Conservation (phyloP, 2,113 vertebrate species). For the Bothrops jararaca region DNA sequence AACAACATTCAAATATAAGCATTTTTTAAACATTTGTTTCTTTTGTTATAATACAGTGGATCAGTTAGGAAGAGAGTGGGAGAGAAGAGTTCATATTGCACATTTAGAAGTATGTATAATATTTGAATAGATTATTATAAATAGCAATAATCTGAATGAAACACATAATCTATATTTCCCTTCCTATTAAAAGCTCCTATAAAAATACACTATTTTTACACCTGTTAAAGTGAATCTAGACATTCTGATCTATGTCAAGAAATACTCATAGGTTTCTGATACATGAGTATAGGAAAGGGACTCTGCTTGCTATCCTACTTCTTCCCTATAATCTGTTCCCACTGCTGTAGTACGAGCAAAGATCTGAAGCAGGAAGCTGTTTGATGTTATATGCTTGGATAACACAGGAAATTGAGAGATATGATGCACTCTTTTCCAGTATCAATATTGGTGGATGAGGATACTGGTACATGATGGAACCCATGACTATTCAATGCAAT, state of each 20-base stretch:
- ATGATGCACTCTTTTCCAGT: not conserved
- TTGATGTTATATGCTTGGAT: not conserved
- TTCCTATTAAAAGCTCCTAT: not conserved
- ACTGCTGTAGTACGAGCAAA: not conserved
- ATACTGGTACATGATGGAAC: not conserved
- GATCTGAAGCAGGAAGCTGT: not conserved
- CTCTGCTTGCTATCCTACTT: not conserved
- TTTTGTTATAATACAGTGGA: not conserved
- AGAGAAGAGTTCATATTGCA: not conserved
- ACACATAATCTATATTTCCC: not conserved
- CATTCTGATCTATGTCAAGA: not conserved
- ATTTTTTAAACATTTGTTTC: not conserved
- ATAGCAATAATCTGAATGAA: not conserved
- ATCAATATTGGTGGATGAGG: not conserved
- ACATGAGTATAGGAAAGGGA: not conserved
- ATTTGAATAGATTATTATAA: not conserved
- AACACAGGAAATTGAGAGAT: not conserved
- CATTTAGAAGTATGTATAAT: not conserved
- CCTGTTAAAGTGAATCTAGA: not conserved
- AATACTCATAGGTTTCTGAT: not conserved
- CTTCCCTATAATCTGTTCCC: not conserved
- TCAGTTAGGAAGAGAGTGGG: not conserved
- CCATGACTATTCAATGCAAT: not conserved
- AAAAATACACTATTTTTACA: not conserved
- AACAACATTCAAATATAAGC: not conserved